These are phyloP conservation scores for Drosophila greeni DNA, from an alignment of 2,888 invertebrate species.

Conservation along the genomic window DNA sequence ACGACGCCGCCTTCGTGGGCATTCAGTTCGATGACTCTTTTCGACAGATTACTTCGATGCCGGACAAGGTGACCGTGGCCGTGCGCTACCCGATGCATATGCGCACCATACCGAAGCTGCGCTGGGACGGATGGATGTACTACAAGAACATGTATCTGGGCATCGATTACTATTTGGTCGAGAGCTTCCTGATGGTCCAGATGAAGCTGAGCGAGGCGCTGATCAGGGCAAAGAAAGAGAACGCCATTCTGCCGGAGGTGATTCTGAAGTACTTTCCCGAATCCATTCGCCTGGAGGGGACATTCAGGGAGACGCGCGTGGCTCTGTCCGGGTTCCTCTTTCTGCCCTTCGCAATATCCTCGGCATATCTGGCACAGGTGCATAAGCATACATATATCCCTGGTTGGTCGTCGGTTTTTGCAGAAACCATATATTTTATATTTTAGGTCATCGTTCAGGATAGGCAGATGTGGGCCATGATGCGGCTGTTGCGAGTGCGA, in stretches of 20 bases:
- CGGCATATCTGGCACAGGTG: conserved; percentile 23
- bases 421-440: background rate
- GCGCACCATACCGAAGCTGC: background rate
- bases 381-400: background rate
- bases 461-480: conserved; percentile 39
- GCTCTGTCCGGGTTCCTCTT: conserved; percentile 8
- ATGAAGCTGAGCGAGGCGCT: conserved; percentile 32
- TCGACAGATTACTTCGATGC: conserved; percentile 12
- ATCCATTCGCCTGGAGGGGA: background rate
- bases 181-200: conserved; percentile 47
- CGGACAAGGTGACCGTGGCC: conserved; percentile 20
- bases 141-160: background rate
- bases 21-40: conserved; percentile 48
- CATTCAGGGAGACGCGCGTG: background rate
- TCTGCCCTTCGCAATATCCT: conserved; percentile 22
- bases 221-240: conserved; percentile 1
- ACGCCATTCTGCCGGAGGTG: conserved; percentile 21
- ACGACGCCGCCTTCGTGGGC: conserved; percentile 40
- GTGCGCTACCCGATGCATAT: conserved; percentile 47
- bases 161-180: conserved; percentile 21
- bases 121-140: conserved; percentile 13
- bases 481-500: conserved; percentile 39
- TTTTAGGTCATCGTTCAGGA: conserved; percentile 46
- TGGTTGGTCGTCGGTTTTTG: background rate
- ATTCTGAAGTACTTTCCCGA: conserved; percentile 32